Percentiles rank a stretch among this genome's conserved stretches.
These are phyloP conservation scores for Automeris io DNA, from an alignment of 2,888 invertebrate species.

Conservation along the genomic window DNA sequence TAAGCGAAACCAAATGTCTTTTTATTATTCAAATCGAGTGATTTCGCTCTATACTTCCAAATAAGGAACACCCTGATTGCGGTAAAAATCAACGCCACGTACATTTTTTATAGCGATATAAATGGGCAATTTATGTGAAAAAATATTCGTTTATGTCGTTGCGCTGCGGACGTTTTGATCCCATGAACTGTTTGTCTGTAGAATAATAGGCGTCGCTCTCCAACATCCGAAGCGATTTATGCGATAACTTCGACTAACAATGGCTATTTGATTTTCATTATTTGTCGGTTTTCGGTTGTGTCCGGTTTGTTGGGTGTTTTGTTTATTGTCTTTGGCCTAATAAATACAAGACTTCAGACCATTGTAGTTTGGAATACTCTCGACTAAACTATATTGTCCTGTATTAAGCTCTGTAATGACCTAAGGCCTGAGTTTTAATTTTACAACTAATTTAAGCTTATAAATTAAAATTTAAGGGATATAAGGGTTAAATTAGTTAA, in stretches of 20 bases:
- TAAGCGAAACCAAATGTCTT: no score
- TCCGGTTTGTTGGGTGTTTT: conserved; percentile 9
- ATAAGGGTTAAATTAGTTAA: no score
- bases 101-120: conserved; percentile 19
- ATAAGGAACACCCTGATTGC: background rate
- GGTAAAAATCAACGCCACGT: conserved; percentile 15
- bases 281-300: conserved; percentile 11
- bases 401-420: background rate
- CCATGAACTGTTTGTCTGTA: conserved; percentile 5
- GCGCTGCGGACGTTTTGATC: conserved; percentile 6
- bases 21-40: no score
- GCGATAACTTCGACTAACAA: conserved; percentile 11
- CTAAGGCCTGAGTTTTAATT: no score
- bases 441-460: no score
- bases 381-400: background rate
- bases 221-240: conserved; percentile 15
- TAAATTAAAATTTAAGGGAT: no score
- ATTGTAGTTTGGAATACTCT: conserved; percentile 1
- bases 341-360: background rate
- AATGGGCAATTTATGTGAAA: conserved; percentile 25
- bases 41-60: background rate
- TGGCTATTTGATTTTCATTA: conserved; percentile 11
- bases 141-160: conserved; percentile 18
- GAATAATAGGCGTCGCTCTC: conserved; percentile 10
- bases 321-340: conserved; percentile 10